These are phyloP conservation scores for Sarcophaga variegata DNA, from an alignment of 2,888 invertebrate species.

Conservation along the genomic window DNA sequence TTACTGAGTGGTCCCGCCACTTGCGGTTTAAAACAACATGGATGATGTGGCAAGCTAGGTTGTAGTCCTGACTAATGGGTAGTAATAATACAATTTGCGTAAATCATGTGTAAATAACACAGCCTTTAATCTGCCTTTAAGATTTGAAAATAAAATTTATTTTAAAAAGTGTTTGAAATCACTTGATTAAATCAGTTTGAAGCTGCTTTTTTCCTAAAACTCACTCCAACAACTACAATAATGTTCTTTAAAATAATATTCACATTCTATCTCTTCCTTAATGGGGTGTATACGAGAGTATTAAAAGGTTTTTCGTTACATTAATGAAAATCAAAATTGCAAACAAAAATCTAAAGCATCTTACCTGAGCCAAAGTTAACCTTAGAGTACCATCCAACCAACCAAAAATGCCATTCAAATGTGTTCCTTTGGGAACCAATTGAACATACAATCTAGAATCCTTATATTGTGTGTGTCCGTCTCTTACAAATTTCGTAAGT, in stretches of 20 bases:
- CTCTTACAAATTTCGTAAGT: background rate
- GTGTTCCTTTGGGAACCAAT: slow-evolving; percentile 10
- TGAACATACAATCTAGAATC: background rate
- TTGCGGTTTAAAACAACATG: no score
- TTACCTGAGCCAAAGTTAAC: background rate
- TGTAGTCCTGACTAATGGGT: no score
- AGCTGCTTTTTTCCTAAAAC: no score
- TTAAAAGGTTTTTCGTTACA: background rate
- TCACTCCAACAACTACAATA: background rate
- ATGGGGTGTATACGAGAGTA: background rate
- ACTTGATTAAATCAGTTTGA: no score
- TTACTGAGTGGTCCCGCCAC: no score
- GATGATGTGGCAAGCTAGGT: no score
- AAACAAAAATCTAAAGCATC: background rate
- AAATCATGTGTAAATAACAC: no score
- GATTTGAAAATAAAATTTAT: no score
- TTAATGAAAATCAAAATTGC: slow-evolving; percentile 15
- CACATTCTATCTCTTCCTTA: background rate
- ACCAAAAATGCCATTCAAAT: background rate
- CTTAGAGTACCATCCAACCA: background rate
- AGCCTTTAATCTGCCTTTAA: no score
- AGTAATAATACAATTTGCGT: no score
- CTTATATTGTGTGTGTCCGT: background rate
- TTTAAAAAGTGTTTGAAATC: no score
- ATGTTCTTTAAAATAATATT: background rate